Evolutionary conservation across 1,140 invertebrate species (phyloP).

Genomic region (Lasioglossum albipes): DNA sequence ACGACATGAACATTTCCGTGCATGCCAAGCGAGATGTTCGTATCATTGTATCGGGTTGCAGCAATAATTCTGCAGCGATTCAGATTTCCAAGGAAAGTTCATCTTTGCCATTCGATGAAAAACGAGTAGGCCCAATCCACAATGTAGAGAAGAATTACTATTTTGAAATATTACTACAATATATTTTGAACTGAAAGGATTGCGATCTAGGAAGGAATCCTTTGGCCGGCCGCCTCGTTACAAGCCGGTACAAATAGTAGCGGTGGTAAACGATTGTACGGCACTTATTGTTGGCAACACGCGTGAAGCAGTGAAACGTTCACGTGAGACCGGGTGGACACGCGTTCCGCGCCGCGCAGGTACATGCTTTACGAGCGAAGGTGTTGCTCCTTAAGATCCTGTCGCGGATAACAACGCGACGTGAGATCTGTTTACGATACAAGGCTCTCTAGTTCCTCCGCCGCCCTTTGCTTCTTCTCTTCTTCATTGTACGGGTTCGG

Average conservation of each 20-base stretch:
- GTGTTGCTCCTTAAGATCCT: conserved; percentile 45
- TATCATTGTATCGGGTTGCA: too few species aligned
- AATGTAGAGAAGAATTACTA: too few species aligned
- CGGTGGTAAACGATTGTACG: conserved; percentile 23
- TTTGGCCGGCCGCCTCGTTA: conserved; percentile 22
- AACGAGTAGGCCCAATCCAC: too few species aligned
- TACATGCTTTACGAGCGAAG: conserved; percentile 23
- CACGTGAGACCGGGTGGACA: conserved; percentile 13
- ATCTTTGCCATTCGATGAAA: too few species aligned
- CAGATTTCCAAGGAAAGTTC: neutral
- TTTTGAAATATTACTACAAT: too few species aligned
- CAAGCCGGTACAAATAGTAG: conserved; percentile 33
- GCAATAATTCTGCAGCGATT: too few species aligned
- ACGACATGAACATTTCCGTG: too few species aligned
- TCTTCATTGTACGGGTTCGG: neutral
- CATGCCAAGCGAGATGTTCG: too few species aligned
- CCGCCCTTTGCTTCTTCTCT: conserved; percentile 20
- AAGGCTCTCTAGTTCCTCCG: conserved; percentile 20
- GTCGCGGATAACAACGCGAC: conserved; percentile 45
- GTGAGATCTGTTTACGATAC: conserved; percentile 46
- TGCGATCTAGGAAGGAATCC: conserved; percentile 40
- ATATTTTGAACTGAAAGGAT: neutral
- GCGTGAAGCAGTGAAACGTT: conserved; percentile 31
- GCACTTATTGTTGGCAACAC: conserved; percentile 50
- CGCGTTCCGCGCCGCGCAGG: conserved; percentile 15